Base-by-base conservation (phyloP, 2,888 invertebrate species). In the Leptogaster cylindrica region DNA sequence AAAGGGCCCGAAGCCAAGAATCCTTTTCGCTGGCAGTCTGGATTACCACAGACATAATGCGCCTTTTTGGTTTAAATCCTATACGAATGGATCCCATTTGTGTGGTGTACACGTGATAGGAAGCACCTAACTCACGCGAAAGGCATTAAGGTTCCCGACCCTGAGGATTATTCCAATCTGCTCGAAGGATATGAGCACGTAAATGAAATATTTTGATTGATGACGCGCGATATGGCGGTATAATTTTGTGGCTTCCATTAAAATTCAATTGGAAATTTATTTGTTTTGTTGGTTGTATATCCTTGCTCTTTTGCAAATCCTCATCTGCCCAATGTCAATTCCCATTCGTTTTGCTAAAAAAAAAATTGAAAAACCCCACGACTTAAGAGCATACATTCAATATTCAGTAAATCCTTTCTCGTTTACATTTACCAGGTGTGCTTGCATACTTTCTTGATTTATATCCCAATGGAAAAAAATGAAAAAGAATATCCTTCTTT, bases 401-500 rank as follows among this genome's bases (percentile, higher is more conserved):
- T n/a, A n/a, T 36, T 36, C 36, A 18, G 25, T 39, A 58, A 58
- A 58, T 39, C 39, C 39, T 58, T 58, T 39, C 58, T 25, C 14
- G 12, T 39, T 14, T 8, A 36, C 12, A 28, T 14, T 39, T 41
- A 41, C 25, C 12, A 39, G 23, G 58, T 39, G 41, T 16, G 7
- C 31, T 46, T 46, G 63, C 63, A 63, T 20, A 44, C 61, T 39
- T 41, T n/a, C 39, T 27, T 66, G 68, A 68, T 68, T 68, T 66
- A 65, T 65, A 61, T n/a, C n/a, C n/a, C n/a, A n/a, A n/a, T n/a
- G n/a, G n/a, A n/a, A n/a, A n/a, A n/a, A n/a, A n/a, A n/a, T n/a
- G n/a, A 52, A 41, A 39, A 66, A 68, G 66, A 66, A 66, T 63
- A 63, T 66, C 63, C 63, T 68, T 52, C 68, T 66, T 68, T 66